Evolutionary conservation across 1,140 invertebrate genomes (phyloP).

Genomic region (Sweltsa coloradensis): DNA sequence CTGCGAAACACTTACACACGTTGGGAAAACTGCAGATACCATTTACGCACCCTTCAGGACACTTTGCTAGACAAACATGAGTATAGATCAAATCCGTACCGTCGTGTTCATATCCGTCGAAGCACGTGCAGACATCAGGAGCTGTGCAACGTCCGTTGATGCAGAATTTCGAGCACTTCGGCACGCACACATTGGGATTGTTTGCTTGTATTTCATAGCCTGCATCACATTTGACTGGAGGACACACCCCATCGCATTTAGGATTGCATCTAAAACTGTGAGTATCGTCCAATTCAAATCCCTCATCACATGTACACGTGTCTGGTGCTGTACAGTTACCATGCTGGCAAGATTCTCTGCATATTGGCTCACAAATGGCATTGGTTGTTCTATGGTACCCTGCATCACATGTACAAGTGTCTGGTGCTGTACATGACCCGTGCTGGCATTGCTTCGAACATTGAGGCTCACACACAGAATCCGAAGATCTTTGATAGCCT

Average conservation of each 20-base stretch:
- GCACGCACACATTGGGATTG: constrained; percentile 1
- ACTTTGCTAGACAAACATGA: no score
- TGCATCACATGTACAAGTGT: neutral
- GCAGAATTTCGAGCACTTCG: constrained; percentile 15
- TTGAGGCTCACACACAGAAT: neutral
- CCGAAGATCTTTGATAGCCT: constrained; percentile 12
- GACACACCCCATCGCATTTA: no score
- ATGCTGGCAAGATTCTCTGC: constrained; percentile 38
- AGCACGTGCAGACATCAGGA: constrained; percentile 22
- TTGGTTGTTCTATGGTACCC: constrained; percentile 6
- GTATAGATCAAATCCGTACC: no score
- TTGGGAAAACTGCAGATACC: no score
- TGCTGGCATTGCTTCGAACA: neutral
- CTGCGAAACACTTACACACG: no score
- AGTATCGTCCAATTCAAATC: constrained; percentile 19
- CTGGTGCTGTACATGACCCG: neutral
- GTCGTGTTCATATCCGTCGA: constrained; percentile 17
- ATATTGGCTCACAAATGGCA: constrained; percentile 38
- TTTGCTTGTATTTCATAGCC: no score
- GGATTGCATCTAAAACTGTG: constrained; percentile 26
- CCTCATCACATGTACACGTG: constrained; percentile 31
- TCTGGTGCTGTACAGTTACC: constrained; percentile 45
- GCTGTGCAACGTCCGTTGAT: constrained; percentile 21
- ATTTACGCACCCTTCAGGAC: no score
- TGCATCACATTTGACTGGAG: no score